These are phyloP conservation scores for Phaonia tiefii DNA, from an alignment of 2,888 invertebrate genomes.

Conservation along the genomic window DNA sequence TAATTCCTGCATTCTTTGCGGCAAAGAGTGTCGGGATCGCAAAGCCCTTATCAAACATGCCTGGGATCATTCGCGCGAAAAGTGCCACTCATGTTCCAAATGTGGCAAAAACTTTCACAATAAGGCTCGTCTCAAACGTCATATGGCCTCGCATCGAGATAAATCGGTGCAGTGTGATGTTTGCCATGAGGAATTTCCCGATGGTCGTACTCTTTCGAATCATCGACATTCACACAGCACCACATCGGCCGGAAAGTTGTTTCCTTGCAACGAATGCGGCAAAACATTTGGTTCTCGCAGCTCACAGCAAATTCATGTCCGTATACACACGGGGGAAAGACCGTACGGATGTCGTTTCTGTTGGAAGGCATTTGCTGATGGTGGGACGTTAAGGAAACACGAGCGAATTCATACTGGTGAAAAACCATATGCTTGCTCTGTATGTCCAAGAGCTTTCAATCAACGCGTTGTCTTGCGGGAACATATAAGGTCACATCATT, in stretches of 20 bases:
- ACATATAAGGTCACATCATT: constrained; percentile 92
- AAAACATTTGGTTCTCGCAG: constrained; percentile 93
- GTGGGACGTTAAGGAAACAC: constrained; percentile 91
- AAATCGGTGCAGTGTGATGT: constrained; percentile 86
- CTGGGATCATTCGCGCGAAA: constrained; percentile 86
- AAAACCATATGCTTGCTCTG: constrained; percentile 93
- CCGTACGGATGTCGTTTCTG: constrained; percentile 93
- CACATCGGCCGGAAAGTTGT: constrained; percentile 83
- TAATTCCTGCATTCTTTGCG: constrained; percentile 86
- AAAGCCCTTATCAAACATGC: constrained; percentile 86
- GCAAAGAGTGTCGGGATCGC: constrained; percentile 86
- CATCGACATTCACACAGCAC: constrained; percentile 85
- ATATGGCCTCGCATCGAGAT: constrained; percentile 87
- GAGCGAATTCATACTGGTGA: constrained; percentile 92
- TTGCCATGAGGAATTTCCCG: constrained; percentile 87
- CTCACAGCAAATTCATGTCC: constrained; percentile 92
- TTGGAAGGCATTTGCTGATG: constrained; percentile 94
- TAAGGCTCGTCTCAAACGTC: constrained; percentile 84
- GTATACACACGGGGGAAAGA: constrained; percentile 91
- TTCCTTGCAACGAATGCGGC: constrained; percentile 91
- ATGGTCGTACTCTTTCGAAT: constrained; percentile 86
- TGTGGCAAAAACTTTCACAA: constrained; percentile 88
- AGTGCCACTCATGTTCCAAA: constrained; percentile 84
- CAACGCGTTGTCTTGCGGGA: constrained; percentile 92
- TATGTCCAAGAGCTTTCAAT: constrained; percentile 93